Evolutionary conservation across 64 coral and sea anemone genomes (phyloP).

Genomic region (Stichodactyla mertensii): DNA sequence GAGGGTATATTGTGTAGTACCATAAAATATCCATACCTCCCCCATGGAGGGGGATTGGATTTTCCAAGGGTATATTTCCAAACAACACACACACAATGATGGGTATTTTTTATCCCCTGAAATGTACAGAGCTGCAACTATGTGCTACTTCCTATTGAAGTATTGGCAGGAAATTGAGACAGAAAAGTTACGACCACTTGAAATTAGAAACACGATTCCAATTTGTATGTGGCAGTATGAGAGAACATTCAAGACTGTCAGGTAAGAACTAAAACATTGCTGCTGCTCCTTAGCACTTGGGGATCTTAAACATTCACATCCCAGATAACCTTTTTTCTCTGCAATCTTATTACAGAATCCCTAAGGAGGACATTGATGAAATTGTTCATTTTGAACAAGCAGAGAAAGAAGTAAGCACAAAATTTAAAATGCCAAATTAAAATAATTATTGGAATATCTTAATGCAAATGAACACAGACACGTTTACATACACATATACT

Average conservation of each 20-base stretch:
- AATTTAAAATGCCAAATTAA: background rate
- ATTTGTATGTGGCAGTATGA: conserved; percentile 92
- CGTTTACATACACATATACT: too few species aligned
- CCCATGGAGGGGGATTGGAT: too few species aligned
- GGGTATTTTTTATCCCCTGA: too few species aligned
- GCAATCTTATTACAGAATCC: conserved; percentile 26
- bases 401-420: conserved; percentile 50
- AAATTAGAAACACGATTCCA: conserved; percentile 84
- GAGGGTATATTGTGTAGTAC: too few species aligned
- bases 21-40: too few species aligned
- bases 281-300: background rate
- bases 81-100: too few species aligned
- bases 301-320: background rate
- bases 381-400: conserved; percentile 78
- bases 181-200: conserved; percentile 62
- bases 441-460: too few species aligned
- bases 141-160: conserved; percentile 60
- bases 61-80: too few species aligned
- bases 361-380: conserved; percentile 82
- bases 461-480: too few species aligned
- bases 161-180: conserved; percentile 73
- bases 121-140: conserved; percentile 68
- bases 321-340: background rate
- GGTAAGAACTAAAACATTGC: conserved; percentile 16
- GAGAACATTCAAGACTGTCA: conserved; percentile 88